Conservation (phyloP, 2,797 vertebrate species). For the Sylvia borin region DNA sequence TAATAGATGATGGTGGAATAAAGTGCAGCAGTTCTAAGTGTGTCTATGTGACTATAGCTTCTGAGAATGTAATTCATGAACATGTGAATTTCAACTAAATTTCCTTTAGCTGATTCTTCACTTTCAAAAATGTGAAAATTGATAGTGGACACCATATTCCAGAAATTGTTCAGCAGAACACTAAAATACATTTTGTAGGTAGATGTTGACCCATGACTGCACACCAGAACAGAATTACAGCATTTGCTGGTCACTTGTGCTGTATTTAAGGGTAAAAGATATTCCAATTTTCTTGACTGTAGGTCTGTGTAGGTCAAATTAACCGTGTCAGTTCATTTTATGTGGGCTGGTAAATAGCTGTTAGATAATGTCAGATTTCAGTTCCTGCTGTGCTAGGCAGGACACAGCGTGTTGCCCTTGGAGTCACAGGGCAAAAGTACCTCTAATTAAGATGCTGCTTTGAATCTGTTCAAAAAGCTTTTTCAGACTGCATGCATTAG, state of each 20-base stretch:
- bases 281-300: background rate
- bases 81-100: background rate
- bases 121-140: background rate
- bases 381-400: background rate
- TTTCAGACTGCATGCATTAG: background rate
- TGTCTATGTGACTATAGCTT: background rate
- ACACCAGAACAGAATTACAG: background rate
- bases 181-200: background rate
- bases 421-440: background rate
- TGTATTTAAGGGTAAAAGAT: background rate
- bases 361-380: background rate
- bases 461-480: background rate
- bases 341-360: background rate
- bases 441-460: background rate
- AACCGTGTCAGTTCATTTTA: background rate
- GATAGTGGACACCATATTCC: background rate
- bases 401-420: background rate
- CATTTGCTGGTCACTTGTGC: background rate
- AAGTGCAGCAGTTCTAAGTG: background rate
- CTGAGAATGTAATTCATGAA: background rate
- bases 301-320: background rate
- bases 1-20: background rate
- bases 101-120: background rate
- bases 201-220: fast-evolving
- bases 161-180: background rate